These are phyloP conservation scores for Helicolenus hilgendorfi DNA, from an alignment of 2,797 vertebrate species.

Conservation along the genomic window DNA sequence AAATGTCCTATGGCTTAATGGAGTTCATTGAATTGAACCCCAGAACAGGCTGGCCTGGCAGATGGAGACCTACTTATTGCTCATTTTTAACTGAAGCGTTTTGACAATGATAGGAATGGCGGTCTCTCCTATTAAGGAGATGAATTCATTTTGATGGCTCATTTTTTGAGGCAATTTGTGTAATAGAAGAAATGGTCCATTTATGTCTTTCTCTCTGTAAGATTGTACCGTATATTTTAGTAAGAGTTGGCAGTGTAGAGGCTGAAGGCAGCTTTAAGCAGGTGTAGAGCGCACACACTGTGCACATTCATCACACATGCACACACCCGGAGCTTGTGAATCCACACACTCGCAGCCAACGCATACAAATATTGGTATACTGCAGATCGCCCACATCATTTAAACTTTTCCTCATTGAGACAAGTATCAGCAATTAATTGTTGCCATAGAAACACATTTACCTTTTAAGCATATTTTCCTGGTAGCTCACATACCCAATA, in stretches of 20 bases:
- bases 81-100: conserved; percentile 17
- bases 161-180: background rate
- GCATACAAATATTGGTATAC: conserved; percentile 5
- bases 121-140: conserved; percentile 7
- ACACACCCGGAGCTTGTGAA: background rate
- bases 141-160: conserved; percentile 22
- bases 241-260: background rate
- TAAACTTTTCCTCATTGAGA: background rate
- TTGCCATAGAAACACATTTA: conserved; percentile 44
- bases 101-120: conserved; percentile 6
- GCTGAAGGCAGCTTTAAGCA: background rate
- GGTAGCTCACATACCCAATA: too few relatives aligned
- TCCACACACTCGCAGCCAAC: background rate
- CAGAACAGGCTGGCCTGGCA: conserved; percentile 5
- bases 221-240: background rate
- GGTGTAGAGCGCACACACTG: background rate
- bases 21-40: conserved; percentile 22
- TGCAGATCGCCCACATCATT: background rate
- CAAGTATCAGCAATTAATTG: conserved; percentile 11
- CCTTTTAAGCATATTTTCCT: background rate
- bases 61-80: conserved; percentile 31
- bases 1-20: conserved; percentile 27
- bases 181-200: conserved; percentile 10
- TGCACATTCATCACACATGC: background rate
- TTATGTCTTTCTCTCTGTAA: background rate